Conservation (phyloP, 2,888 invertebrate genomes). For the Carpatolechia fugitivella region DNA sequence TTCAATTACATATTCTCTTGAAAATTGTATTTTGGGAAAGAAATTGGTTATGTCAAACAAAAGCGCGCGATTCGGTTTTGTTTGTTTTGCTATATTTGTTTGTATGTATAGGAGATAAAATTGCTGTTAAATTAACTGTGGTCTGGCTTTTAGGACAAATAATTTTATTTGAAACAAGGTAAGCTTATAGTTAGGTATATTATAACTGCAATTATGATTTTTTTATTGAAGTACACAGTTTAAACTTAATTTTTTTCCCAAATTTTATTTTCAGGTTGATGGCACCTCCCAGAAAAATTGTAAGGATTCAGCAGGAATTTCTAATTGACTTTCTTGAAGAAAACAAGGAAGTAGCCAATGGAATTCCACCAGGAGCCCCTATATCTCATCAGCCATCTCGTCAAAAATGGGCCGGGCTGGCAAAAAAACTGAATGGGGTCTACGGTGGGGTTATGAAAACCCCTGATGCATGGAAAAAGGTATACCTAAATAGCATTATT, state of each 20-base stretch:
- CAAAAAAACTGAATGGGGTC: conserved; percentile 59
- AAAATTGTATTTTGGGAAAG: conserved; percentile 38
- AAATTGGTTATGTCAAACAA: conserved; percentile 55
- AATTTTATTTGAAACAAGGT: too few species aligned
- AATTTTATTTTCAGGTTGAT: conserved; percentile 29
- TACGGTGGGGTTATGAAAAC: conserved; percentile 54
- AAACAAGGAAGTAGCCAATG: conserved; percentile 58
- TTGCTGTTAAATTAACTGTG: too few species aligned
- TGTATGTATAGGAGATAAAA: too few species aligned
- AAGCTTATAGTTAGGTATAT: too few species aligned
- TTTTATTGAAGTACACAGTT: too few species aligned
- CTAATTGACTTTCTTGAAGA: conserved; percentile 60
- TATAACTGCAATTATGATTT: too few species aligned
- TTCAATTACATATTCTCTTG: conserved; percentile 47
- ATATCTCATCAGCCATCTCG: conserved; percentile 48
- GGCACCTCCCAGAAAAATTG: conserved; percentile 66
- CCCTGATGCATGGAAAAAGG: conserved; percentile 67
- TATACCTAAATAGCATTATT: conserved; percentile 21
- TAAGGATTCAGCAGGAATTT: conserved; percentile 57
- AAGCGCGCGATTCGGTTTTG: conserved; percentile 36
- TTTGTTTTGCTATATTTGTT: background rate
- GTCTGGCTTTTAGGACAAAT: too few species aligned
- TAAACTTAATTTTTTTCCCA: background rate
- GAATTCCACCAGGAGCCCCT: conserved; percentile 47
- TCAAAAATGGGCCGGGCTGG: conserved; percentile 57